Percentiles rank a stretch among this genome's conserved stretches.
These are phyloP conservation scores for Prionailurus bengalensis DNA, from an alignment of 2,113 vertebrate species.

Conservation along the genomic window DNA sequence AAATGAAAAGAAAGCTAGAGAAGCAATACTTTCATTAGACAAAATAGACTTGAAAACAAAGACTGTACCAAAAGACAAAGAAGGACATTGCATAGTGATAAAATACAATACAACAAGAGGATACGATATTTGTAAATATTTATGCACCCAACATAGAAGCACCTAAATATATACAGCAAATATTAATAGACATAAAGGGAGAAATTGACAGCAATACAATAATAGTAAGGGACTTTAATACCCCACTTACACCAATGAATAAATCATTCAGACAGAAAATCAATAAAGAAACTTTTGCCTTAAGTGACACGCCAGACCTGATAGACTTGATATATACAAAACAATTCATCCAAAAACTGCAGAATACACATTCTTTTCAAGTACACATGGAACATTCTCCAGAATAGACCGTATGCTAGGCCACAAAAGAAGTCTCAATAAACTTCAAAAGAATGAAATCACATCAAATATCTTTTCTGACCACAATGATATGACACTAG, in stretches of 20 bases:
- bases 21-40: neutral
- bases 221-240: neutral
- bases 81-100: neutral
- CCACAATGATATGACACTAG: neutral
- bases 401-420: neutral
- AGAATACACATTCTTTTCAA: neutral
- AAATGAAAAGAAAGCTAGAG: neutral
- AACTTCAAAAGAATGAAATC: neutral
- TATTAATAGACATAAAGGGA: neutral
- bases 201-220: neutral
- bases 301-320: neutral
- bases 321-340: neutral
- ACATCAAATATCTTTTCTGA: neutral
- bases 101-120: neutral
- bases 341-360: neutral
- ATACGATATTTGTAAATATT: neutral
- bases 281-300: neutral
- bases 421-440: neutral
- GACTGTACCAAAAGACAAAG: neutral
- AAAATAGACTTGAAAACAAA: neutral
- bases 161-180: neutral
- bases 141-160: neutral
- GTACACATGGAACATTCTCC: neutral
- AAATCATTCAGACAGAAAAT: neutral
- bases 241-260: neutral